Percentiles rank a stretch among this genome's conserved stretches.
Evolutionary conservation across 2,888 invertebrate species (phyloP).

Genomic region (Schrankia costaestrigalis): DNA sequence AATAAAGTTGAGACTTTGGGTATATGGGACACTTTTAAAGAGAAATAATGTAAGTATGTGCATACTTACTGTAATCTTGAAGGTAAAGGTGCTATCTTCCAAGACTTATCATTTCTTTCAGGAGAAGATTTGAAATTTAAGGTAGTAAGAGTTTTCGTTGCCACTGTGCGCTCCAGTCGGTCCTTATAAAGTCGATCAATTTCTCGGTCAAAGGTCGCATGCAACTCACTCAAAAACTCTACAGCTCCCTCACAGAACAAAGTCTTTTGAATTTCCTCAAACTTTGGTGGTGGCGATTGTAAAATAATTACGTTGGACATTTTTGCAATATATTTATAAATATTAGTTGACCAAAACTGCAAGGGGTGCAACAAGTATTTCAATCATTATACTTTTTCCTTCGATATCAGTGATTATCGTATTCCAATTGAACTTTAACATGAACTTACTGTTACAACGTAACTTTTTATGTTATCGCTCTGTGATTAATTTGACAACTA

Average conservation of each 20-base stretch:
- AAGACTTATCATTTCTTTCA: conserved; percentile 66
- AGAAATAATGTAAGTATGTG: not conserved
- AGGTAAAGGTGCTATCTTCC: conserved; percentile 82
- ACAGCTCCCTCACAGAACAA: conserved; percentile 80
- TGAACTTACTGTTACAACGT: too few relatives aligned
- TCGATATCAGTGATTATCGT: too few relatives aligned
- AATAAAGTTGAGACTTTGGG: too few relatives aligned
- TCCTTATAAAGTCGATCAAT: conserved; percentile 70
- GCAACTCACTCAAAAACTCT: conserved; percentile 78
- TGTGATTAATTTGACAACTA: too few relatives aligned
- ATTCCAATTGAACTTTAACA: too few relatives aligned
- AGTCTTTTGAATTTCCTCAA: conserved; percentile 75
- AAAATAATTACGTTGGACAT: conserved; percentile 60
- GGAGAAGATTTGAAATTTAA: conserved; percentile 67
- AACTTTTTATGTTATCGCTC: too few relatives aligned
- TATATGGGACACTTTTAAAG: not conserved
- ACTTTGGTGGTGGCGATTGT: conserved; percentile 74
- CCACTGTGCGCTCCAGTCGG: conserved; percentile 56
- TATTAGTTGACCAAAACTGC: too few relatives aligned
- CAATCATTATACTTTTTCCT: too few relatives aligned
- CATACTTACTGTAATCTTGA: conserved; percentile 69
- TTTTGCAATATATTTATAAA: not conserved
- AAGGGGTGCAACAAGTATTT: too few relatives aligned
- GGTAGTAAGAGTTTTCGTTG: conserved; percentile 39
- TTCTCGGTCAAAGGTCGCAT: conserved; percentile 69